Base-by-base conservation (phyloP, 1,140 invertebrate species). In the Musca vetustissima region DNA sequence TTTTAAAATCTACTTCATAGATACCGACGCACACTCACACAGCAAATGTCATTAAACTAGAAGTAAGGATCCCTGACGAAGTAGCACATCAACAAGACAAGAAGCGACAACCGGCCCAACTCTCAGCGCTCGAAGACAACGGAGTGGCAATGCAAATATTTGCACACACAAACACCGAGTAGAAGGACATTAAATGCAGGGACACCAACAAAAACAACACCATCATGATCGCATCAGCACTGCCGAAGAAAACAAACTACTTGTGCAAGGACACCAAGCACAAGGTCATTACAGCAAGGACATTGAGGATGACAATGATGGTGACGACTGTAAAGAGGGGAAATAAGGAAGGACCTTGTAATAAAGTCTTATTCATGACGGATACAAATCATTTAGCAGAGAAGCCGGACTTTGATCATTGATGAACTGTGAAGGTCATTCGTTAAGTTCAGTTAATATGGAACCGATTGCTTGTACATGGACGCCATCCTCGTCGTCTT, bases 341-440 rank as follows among this genome's bases (percentile, higher is more conserved):
- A 61, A 61, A 43, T 61, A 36, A 21, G 19, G 28, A 36, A 21
- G 19, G 28, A 61, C 28, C 57, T 61, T 61, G 57, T 36, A n/a
- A n/a, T n/a, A 57, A 13, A 28, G 25, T 28, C 36, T 43, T 43
- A 13, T 13, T 43, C 36, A 13, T 43, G 36, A 43, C 36, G 36
- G 6, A 43, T 43, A 43, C 36, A 43, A 43, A 9, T 43, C 36
- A 57, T 17, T 57, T 28, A 57, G 28, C 8, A 17, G 19, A 9
- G 36, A 43, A 43, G 36, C 36, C 57, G 11, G 14, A 36, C 57
- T 36, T 43, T 61, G 19, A 61, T 57, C 53, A 36, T 36, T 61
- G 57, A 61, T 61, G 17, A 61, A 43, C 25, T 61, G 57, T 61
- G 57, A 61, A 61, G 57, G 57, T 17, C 55, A 32, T 59, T 59